Percentiles rank a stretch among this genome's conserved stretches.
phyloP scores from a whole-genome alignment of 2,113 vertebrate species.

The Onychorhynchus coronatus region DNA sequence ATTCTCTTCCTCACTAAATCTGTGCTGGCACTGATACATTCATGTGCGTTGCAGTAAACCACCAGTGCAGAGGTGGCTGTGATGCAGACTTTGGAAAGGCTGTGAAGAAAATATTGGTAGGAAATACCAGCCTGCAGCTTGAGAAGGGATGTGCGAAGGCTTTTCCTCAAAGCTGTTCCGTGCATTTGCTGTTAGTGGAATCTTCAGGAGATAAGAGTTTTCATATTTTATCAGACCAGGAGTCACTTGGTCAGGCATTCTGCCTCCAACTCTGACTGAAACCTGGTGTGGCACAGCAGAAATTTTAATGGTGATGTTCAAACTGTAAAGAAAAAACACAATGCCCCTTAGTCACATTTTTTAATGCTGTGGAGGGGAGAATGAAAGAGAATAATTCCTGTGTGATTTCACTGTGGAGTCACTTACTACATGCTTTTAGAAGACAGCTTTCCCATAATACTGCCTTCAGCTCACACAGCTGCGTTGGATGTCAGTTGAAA shows the following conservation, averaged over 20 bases:
- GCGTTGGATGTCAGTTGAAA: background rate
- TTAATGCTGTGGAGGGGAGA: background rate
- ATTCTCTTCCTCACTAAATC: background rate
- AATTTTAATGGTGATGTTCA: background rate
- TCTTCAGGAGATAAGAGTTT: background rate
- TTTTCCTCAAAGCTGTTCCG: background rate
- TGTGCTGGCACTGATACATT: background rate
- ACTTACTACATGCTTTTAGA: background rate
- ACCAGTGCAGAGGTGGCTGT: background rate
- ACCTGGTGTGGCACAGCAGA: background rate
- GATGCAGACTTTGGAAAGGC: background rate
- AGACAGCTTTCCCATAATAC: background rate
- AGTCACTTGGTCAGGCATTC: background rate
- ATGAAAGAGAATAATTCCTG: background rate
- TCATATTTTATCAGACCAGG: background rate
- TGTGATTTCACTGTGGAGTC: background rate
- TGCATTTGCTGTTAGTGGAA: background rate
- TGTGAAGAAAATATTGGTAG: background rate
- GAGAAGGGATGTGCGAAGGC: background rate
- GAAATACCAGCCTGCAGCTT: background rate
- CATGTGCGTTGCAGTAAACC: background rate
- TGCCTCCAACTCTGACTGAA: background rate
- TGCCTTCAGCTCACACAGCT: background rate
- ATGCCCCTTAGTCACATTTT: background rate
- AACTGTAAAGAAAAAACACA: background rate